These are phyloP conservation scores for Pocillopora grandis DNA, from an alignment of 92 coral and sea anemone species.

Conservation along the genomic window DNA sequence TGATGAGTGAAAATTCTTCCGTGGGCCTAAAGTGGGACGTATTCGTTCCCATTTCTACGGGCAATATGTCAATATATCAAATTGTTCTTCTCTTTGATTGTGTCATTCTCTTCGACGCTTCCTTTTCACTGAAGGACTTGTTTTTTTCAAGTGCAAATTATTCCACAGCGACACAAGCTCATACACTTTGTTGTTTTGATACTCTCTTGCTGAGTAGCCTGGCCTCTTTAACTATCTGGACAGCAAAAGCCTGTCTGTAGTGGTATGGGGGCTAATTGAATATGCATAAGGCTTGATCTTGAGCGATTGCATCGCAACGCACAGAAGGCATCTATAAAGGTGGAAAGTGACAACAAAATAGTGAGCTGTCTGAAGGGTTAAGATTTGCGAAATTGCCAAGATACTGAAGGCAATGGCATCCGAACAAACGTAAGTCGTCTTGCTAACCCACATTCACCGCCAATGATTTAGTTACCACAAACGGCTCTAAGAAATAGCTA, in stretches of 20 bases:
- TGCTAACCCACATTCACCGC: no score
- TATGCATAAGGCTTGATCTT: no score
- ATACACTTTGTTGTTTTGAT: constrained; percentile 30
- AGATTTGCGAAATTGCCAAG: no score
- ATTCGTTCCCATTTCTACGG: constrained; percentile 36
- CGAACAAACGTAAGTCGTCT: no score
- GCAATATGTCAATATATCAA: neutral
- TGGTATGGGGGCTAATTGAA: neutral
- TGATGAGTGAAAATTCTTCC: constrained; percentile 29
- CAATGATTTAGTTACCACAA: no score
- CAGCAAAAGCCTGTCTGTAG: neutral
- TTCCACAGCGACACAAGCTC: neutral
- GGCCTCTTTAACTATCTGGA: constrained; percentile 24
- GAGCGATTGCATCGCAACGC: neutral
- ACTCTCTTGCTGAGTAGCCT: constrained; percentile 26
- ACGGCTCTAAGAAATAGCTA: no score
- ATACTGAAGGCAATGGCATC: no score
- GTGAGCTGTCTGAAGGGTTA: no score
- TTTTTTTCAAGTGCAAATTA: neutral
- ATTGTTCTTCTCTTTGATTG: neutral
- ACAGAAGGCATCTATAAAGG: no score
- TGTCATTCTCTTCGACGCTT: constrained; percentile 10
- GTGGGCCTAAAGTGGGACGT: constrained; percentile 29
- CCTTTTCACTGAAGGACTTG: constrained; percentile 17
- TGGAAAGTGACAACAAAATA: no score